These are phyloP conservation scores for Philonicus albiceps DNA, from an alignment of 2,888 invertebrate genomes.

Conservation along the genomic window DNA sequence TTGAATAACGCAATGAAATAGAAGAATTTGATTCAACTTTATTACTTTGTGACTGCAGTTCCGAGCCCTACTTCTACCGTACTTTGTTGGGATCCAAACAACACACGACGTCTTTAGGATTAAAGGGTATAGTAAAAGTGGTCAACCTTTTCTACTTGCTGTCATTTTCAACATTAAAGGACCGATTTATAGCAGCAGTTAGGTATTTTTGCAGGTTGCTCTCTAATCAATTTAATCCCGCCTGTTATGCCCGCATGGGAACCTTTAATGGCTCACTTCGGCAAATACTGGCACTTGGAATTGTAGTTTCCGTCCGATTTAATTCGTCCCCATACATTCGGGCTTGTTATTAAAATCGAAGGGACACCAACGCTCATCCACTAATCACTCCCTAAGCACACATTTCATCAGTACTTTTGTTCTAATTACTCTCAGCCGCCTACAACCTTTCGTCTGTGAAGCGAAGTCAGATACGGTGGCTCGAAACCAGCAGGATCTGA, in stretches of 20 bases:
- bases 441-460: not conserved
- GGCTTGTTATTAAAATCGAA: constrained; percentile 7
- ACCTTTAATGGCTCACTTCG: not conserved
- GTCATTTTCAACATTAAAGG: not conserved
- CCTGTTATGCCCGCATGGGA: not conserved
- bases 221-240: not conserved
- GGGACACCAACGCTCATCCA: constrained; percentile 16
- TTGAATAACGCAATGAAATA: not conserved
- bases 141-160: not conserved
- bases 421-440: constrained; percentile 18
- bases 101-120: not conserved
- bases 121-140: not conserved
- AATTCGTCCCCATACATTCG: not conserved
- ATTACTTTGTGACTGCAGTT: not conserved
- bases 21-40: not conserved
- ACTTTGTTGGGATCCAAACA: not conserved
- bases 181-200: not conserved
- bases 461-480: not conserved
- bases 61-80: not conserved
- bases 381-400: constrained; percentile 24
- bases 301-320: not conserved
- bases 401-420: constrained; percentile 26
- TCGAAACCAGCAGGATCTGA: not conserved
- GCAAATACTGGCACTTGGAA: not conserved
- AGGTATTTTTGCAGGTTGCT: not conserved